Base-by-base conservation (phyloP, 2,888 invertebrate species). In the Scaptomyza flava region DNA sequence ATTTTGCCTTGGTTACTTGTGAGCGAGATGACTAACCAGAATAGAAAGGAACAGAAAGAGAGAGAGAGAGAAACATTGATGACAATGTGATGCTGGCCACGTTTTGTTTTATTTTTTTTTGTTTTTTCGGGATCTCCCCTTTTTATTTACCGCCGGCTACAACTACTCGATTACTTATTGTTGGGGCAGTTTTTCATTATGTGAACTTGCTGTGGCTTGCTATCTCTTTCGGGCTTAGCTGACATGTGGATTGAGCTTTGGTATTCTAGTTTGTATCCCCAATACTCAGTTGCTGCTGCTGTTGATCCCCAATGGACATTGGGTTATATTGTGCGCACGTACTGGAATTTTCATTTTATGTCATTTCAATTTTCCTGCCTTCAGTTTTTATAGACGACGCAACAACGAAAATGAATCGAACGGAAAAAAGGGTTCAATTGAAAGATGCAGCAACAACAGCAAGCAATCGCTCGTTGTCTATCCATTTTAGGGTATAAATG, bases 271-370 rank as follows among this genome's bases (percentile, higher is more conserved):
- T 23, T 30, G 34, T 23, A 27, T 36, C 23, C 43, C 38, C 38
- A 51, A 42, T 58, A 68, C 70, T 58, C 57, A 62, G 71, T 56
- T 72, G 72, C 72, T 75, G 73, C 48, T 70, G 41, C 41, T 41
- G 73, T 59, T 70, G 73, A 74, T 77, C 67, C 72, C 76, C 76
- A 50, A 60, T 72, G 76, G 72, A 65, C 74, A 59, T 72, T 73
- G 76, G 82, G 62, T 47, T 75, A 84, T 75, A 76, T 74, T 82
- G 81, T 84, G 76, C 60, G 68, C 84, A 84, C 87, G 87, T 87
- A 81, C 60, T 79, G 77, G 77, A 81, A 87, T 85, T 84, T 84
- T 84, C 87, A 87, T 87, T 84, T 85, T 72, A 82, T 84, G 87
- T 79, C 87, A 77, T 87, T 84, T 87, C 87, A 87, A 87, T 84